These are phyloP conservation scores for Pseudochirops corinnae DNA, from an alignment of 2,797 vertebrate species.

Conservation along the genomic window DNA sequence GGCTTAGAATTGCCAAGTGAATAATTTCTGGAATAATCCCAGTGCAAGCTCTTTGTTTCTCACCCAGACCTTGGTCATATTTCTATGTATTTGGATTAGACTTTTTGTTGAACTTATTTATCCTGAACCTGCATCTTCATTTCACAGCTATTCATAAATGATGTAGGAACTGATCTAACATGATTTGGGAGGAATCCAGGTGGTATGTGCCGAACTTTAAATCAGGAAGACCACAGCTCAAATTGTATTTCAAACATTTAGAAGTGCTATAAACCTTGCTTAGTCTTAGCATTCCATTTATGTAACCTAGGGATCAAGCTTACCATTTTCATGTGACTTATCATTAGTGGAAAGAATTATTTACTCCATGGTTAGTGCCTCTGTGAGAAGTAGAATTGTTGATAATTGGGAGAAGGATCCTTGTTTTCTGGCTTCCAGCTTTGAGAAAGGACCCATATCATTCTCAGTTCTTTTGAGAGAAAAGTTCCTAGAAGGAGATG, in stretches of 20 bases:
- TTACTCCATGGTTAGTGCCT: not conserved
- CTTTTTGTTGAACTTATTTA: not conserved
- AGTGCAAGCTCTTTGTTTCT: not conserved
- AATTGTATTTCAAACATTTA: not conserved
- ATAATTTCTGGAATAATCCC: not conserved
- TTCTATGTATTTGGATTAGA: not conserved
- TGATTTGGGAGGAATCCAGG: not conserved
- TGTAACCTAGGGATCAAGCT: not conserved
- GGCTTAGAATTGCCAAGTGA: not conserved
- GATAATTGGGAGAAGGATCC: not conserved
- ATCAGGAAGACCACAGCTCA: not conserved
- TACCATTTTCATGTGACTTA: not conserved
- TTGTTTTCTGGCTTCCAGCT: not conserved
- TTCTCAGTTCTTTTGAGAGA: not conserved
- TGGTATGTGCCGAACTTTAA: not conserved
- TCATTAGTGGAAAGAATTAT: not conserved
- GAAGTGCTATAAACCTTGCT: not conserved
- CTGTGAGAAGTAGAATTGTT: not conserved
- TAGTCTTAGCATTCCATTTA: not conserved
- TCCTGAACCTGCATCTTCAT: not conserved
- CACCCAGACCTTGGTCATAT: not conserved
- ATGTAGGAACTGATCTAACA: not conserved
- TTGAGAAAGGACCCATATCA: not conserved
- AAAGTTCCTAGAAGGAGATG: not conserved
- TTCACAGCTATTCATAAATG: not conserved